A percentile compares a stretch with the other conserved stretches of the same genome.
phyloP scores from a whole-genome alignment of 2,888 invertebrate genomes.

The Brassicogethes aeneus region DNA sequence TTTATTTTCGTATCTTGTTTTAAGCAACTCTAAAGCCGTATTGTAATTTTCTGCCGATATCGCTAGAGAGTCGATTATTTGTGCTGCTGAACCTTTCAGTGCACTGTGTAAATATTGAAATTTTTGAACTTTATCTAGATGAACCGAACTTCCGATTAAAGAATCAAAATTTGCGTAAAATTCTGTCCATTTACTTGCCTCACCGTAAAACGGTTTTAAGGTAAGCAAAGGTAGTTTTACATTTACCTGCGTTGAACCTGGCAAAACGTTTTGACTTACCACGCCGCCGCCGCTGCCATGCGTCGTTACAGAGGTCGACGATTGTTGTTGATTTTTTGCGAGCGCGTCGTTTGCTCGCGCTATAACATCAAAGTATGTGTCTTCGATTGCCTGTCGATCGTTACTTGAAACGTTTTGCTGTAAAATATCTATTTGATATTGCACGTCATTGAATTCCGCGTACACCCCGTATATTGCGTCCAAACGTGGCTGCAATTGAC shows the following conservation, averaged over 20 bases:
- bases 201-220: not conserved
- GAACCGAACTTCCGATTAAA: not conserved
- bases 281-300: no score
- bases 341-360: not conserved
- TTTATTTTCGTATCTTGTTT: not conserved
- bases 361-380: not conserved
- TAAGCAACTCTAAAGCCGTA: not conserved
- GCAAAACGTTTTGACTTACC: not conserved
- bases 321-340: not conserved
- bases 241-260: not conserved
- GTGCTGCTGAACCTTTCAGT: not conserved
- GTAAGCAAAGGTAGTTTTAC: not conserved
- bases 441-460: not conserved
- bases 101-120: not conserved
- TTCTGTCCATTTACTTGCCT: not conserved
- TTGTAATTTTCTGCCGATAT: not conserved
- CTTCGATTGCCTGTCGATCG: not conserved
- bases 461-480: not conserved
- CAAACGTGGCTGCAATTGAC: not conserved
- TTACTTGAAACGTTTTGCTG: not conserved
- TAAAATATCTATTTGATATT: not conserved
- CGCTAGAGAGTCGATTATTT: not conserved
- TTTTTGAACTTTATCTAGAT: not conserved
- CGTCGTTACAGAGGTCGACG: not conserved
- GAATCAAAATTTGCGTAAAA: not conserved